A percentile compares a stretch with the other conserved stretches of the same genome.
phyloP scores from a whole-genome alignment of 2,888 invertebrate species.

The Cheilosia soror region DNA sequence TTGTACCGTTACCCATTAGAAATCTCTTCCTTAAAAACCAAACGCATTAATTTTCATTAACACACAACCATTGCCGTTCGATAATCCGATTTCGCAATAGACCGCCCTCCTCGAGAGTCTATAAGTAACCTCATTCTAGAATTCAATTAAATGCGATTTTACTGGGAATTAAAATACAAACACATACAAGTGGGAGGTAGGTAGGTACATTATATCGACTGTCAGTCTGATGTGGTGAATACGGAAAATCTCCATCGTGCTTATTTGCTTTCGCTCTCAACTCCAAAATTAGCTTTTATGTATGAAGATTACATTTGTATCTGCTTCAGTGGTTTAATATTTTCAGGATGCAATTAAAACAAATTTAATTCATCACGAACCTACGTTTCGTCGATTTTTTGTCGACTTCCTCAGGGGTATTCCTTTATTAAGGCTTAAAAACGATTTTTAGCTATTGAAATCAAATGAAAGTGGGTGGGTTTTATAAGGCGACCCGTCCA shows the following conservation, averaged over 20 bases:
- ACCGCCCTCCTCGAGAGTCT: conserved; percentile 16
- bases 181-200: neutral
- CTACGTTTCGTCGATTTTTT: too few species aligned
- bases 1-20: neutral
- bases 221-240: neutral
- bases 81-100: conserved; percentile 41
- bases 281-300: too few species aligned
- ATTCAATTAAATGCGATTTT: conserved; percentile 47
- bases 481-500: conserved; percentile 17
- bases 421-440: too few species aligned
- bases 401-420: too few species aligned
- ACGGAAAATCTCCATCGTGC: neutral
- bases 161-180: conserved; percentile 13
- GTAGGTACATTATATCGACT: neutral
- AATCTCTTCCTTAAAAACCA: conserved; percentile 21
- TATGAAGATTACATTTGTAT: too few species aligned
- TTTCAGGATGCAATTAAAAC: too few species aligned
- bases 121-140: conserved; percentile 23
- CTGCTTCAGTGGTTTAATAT: too few species aligned
- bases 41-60: conserved; percentile 50
- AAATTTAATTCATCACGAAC: too few species aligned
- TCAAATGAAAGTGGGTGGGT: conserved; percentile 3
- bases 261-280: conserved; percentile 7
- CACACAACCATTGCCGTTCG: conserved; percentile 25
- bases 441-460: conserved; percentile 20